Percentiles rank a stretch among this genome's conserved stretches.
These are phyloP conservation scores for Tenodera sinensis DNA, from an alignment of 2,888 invertebrate genomes.

Conservation along the genomic window DNA sequence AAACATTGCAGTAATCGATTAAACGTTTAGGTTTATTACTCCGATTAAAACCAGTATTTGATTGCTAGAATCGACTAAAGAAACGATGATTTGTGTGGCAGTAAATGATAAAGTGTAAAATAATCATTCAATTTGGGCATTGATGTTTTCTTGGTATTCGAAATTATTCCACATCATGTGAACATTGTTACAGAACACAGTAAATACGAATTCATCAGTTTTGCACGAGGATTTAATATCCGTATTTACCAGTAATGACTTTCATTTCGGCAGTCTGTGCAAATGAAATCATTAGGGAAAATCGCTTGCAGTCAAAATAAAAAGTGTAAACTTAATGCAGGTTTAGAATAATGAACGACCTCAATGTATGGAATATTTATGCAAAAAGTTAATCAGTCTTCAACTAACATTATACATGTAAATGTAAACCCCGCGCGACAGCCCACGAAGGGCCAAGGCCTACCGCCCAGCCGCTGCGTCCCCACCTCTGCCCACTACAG, in stretches of 20 bases:
- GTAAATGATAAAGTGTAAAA: too few relatives aligned
- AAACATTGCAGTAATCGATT: too few relatives aligned
- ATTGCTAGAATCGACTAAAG: too few relatives aligned
- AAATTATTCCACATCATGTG: neutral
- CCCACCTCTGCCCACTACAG: too few relatives aligned
- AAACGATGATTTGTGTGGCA: too few relatives aligned
- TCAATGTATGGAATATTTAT: neutral
- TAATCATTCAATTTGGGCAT: neutral
- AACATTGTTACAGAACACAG: neutral
- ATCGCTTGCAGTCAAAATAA: neutral
- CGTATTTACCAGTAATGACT: neutral
- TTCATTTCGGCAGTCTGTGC: neutral
- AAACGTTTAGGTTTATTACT: too few relatives aligned
- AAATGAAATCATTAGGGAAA: neutral
- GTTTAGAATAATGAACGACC: neutral
- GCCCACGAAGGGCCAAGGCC: too few relatives aligned
- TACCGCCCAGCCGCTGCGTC: too few relatives aligned
- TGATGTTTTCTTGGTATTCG: neutral
- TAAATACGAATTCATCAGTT: neutral
- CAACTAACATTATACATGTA: too few relatives aligned
- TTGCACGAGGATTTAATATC: neutral
- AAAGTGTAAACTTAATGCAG: neutral
- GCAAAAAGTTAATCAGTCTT: too few relatives aligned
- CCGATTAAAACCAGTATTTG: too few relatives aligned
- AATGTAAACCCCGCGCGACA: too few relatives aligned